Conservation (phyloP, 1,140 invertebrate genomes). For the Drosophila erecta region DNA sequence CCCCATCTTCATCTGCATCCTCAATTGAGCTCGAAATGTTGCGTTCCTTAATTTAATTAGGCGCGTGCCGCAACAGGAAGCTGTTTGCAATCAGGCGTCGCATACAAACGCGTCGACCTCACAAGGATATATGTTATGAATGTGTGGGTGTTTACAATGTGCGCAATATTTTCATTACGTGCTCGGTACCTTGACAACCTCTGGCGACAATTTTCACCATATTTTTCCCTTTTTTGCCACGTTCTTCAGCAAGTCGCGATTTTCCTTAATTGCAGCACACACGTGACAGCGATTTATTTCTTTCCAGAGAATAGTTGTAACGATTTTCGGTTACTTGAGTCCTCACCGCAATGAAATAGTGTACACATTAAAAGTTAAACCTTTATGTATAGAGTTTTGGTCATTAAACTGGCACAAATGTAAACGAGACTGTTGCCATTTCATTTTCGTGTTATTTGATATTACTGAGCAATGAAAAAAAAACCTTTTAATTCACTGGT, state of each 20-base stretch:
- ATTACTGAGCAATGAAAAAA: background rate
- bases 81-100: conserved; percentile 55
- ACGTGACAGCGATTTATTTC: conserved; percentile 3
- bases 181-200: conserved; percentile 33
- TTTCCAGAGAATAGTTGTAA: background rate
- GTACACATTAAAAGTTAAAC: too few species aligned
- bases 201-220: conserved; percentile 33
- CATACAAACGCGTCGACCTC: conserved; percentile 22
- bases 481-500: background rate
- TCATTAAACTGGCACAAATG: background rate
- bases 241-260: conserved; percentile 15
- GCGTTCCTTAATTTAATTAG: conserved; percentile 78
- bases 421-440: background rate
- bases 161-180: conserved; percentile 71
- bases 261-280: conserved; percentile 30
- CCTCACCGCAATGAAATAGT: background rate
- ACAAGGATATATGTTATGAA: background rate
- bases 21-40: conserved; percentile 53
- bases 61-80: conserved; percentile 50
- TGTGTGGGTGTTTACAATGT: conserved; percentile 39
- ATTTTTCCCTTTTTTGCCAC: conserved; percentile 31
- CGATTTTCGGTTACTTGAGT: background rate
- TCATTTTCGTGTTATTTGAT: background rate
- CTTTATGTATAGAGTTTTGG: too few species aligned
- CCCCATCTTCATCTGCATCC: conserved; percentile 42